These are phyloP conservation scores for Myrmophylax atrothorax DNA, from an alignment of 2,113 vertebrate species.

Conservation along the genomic window DNA sequence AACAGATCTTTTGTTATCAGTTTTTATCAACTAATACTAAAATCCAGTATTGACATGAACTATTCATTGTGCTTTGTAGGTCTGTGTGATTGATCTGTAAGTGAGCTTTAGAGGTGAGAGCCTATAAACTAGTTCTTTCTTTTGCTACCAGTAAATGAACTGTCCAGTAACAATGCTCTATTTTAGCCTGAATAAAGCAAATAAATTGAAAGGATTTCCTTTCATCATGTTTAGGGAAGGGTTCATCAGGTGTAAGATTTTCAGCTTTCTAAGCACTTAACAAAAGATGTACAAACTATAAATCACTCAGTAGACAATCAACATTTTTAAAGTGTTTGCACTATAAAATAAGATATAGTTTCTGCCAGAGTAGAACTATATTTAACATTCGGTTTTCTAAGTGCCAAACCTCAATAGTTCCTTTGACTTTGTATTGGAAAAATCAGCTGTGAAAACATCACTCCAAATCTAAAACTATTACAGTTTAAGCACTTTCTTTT, in stretches of 20 bases:
- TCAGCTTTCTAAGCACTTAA: not conserved
- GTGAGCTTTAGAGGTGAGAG: not conserved
- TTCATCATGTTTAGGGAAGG: not conserved
- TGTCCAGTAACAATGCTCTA: not conserved
- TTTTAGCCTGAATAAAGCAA: not conserved
- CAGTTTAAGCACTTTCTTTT: not conserved
- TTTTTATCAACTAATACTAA: not conserved
- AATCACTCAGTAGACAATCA: not conserved
- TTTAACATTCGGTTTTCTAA: not conserved
- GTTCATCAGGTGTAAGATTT: not conserved
- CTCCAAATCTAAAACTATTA: not conserved
- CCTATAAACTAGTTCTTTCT: not conserved
- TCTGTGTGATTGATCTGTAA: not conserved
- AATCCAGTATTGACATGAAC: not conserved
- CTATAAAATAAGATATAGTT: not conserved
- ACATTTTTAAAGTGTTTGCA: not conserved
- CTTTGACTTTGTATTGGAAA: not conserved
- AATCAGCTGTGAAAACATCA: not conserved
- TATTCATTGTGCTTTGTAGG: not conserved
- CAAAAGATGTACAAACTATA: not conserved
- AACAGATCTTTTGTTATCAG: not conserved
- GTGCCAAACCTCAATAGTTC: not conserved
- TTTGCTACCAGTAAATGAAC: not conserved
- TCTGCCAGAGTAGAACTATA: not conserved
- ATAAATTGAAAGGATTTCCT: not conserved